Conservation (phyloP, 2,113 vertebrate species). For the Jacana jacana region DNA sequence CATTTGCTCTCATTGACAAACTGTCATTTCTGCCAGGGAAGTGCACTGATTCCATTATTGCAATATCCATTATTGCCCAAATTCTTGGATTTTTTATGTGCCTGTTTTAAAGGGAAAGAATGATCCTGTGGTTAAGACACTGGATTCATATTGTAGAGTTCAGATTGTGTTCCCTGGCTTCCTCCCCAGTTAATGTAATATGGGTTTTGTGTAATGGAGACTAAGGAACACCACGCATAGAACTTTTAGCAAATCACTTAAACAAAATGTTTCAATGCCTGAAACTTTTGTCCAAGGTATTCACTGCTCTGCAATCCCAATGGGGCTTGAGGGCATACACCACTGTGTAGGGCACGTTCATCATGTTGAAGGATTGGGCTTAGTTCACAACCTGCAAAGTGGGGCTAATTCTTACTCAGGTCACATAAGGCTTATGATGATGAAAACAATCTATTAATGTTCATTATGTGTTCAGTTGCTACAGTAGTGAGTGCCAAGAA, state of each 20-base stretch:
- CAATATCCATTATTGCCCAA: background rate
- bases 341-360: background rate
- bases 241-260: conserved; percentile 35
- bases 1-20: background rate
- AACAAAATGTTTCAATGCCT: conserved; percentile 26
- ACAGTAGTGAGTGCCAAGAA: conserved; percentile 31
- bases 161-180: conserved; percentile 2
- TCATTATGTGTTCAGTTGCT: conserved; percentile 59
- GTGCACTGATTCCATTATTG: background rate
- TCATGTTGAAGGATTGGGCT: conserved; percentile 39
- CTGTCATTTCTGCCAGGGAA: background rate
- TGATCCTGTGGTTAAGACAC: background rate
- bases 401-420: conserved; percentile 51
- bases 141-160: background rate
- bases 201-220: conserved; percentile 31
- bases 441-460: conserved; percentile 68
- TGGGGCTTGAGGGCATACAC: conserved; percentile 1
- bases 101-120: background rate
- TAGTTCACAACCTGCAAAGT: conserved; percentile 55
- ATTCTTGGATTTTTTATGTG: background rate
- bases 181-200: conserved; percentile 8
- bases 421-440: conserved; percentile 48
- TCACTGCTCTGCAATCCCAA: conserved; percentile 4
- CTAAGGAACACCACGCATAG: background rate
- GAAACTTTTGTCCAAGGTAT: conserved; percentile 44